These are phyloP conservation scores for Crotophaga sulcirostris DNA, from an alignment of 2,113 vertebrate species.

Conservation along the genomic window DNA sequence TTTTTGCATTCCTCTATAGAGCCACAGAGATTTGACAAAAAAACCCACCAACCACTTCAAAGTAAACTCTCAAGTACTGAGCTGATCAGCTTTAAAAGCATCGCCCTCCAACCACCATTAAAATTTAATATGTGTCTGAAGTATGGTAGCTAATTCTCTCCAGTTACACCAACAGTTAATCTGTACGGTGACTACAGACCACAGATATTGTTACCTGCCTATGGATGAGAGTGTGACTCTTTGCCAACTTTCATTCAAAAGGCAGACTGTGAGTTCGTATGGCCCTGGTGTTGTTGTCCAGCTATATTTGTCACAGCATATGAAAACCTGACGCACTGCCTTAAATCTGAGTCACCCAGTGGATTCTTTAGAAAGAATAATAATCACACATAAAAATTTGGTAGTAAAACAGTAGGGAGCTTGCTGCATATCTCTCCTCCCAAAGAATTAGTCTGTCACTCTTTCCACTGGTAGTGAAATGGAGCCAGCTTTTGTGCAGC, in stretches of 20 bases:
- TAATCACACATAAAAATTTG: neutral
- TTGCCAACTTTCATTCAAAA: neutral
- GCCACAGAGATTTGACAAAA: neutral
- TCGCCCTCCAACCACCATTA: neutral
- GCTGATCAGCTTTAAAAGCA: neutral
- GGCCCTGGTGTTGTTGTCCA: neutral
- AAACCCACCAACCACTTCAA: neutral
- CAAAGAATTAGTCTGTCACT: neutral
- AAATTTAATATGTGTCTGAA: neutral
- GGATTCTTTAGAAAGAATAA: neutral
- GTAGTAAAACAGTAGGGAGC: neutral
- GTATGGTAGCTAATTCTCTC: neutral
- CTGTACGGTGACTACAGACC: neutral
- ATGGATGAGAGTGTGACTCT: accelerated
- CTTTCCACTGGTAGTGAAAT: neutral
- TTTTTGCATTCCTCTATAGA: neutral
- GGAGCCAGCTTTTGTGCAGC: neutral
- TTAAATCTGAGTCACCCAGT: neutral
- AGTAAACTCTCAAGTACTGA: neutral
- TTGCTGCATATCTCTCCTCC: neutral
- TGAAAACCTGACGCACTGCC: neutral
- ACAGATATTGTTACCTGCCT: neutral
- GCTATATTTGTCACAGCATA: neutral
- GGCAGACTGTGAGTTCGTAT: no score
- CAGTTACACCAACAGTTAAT: neutral